These are phyloP conservation scores for Calameuta filiformis DNA, from an alignment of 2,888 invertebrate genomes.

Conservation along the genomic window DNA sequence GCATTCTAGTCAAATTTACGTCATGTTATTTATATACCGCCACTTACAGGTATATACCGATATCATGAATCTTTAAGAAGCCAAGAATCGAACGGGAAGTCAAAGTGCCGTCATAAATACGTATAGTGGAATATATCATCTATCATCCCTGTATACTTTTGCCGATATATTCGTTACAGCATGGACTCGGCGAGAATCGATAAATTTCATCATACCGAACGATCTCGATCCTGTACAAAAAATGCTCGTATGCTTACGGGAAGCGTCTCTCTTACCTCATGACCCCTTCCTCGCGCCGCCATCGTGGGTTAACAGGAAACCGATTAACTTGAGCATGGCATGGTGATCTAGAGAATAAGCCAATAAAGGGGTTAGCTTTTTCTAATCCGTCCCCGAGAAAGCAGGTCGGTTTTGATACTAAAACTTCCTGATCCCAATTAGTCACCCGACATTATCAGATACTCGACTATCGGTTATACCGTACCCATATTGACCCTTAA, in stretches of 20 bases:
- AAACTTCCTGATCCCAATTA: neutral
- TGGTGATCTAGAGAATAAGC: neutral
- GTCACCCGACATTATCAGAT: neutral
- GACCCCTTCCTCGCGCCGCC: too few species aligned
- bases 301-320: neutral
- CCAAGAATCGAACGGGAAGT: neutral
- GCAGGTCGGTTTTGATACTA: neutral
- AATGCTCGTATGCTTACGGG: neutral
- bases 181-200: neutral
- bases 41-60: conserved; percentile 10
- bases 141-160: neutral
- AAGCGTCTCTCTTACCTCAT: neutral
- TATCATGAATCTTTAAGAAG: neutral
- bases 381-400: neutral
- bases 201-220: neutral
- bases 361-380: neutral
- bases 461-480: neutral
- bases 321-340: neutral
- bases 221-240: neutral
- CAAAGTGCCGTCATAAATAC: neutral
- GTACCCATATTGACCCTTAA: neutral
- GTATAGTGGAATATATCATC: neutral
- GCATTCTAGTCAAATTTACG: conserved; percentile 17
- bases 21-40: conserved; percentile 10
- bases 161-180: neutral